Percentiles rank a stretch among this genome's conserved stretches.
Evolutionary conservation across 2,113 vertebrate species (phyloP).

Genomic region (Hirundichthys speculiger): DNA sequence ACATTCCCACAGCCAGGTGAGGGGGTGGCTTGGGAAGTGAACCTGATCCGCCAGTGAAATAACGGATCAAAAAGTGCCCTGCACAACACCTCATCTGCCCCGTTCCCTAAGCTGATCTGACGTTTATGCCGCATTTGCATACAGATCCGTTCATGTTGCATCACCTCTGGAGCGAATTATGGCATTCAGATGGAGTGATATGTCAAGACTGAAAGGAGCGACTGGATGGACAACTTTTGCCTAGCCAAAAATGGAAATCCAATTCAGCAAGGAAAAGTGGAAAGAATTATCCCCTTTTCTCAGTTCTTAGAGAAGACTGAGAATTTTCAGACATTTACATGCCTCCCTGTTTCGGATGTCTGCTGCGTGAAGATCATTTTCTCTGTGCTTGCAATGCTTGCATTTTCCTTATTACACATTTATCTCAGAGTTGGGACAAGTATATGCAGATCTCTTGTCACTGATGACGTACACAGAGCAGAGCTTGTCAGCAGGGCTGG

Average conservation of each 20-base stretch:
- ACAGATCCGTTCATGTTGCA: constrained; percentile 74
- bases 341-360: constrained; percentile 53
- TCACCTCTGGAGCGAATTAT: constrained; percentile 75
- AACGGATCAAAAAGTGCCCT: constrained; percentile 87
- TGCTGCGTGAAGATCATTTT: constrained; percentile 27
- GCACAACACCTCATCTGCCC: constrained; percentile 58
- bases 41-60: constrained; percentile 77
- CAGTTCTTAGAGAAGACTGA: constrained; percentile 56
- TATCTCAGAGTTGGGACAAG: constrained; percentile 58
- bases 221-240: constrained; percentile 75
- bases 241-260: constrained; percentile 73
- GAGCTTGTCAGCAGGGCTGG: constrained; percentile 61
- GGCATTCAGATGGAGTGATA: constrained; percentile 71
- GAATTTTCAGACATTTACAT: constrained; percentile 64
- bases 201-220: constrained; percentile 60
- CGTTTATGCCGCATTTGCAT: constrained; percentile 74
- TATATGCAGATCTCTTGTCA: constrained; percentile 63
- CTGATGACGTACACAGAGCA: constrained; percentile 40
- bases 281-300: constrained; percentile 62
- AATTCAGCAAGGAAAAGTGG: constrained; percentile 67
- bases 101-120: constrained; percentile 72
- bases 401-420: constrained; percentile 60
- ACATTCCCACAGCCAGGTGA: constrained; percentile 62
- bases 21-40: constrained; percentile 76
- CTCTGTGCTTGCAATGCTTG: constrained; percentile 29